Conservation (phyloP, 2,113 vertebrate genomes). For the Mustelus asterias region DNA sequence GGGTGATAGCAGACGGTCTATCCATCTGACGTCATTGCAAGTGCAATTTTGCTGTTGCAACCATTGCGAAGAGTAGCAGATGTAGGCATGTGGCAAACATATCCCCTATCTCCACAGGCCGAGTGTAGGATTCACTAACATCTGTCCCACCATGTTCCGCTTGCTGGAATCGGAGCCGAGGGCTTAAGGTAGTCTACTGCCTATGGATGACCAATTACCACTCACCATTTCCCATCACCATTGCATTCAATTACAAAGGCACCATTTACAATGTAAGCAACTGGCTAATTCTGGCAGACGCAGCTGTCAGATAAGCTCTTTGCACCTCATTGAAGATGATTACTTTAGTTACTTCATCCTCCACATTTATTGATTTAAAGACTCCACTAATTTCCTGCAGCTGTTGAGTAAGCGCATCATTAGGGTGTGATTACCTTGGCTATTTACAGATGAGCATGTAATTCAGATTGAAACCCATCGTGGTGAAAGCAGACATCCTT, state of each 20-base stretch:
- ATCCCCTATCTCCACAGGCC: too few relatives aligned
- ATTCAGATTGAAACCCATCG: background rate
- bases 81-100: too few relatives aligned
- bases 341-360: background rate
- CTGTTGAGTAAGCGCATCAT: background rate
- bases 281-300: background rate
- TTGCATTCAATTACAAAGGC: background rate
- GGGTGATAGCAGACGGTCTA: conserved; percentile 56
- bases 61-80: too few relatives aligned
- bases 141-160: too few relatives aligned
- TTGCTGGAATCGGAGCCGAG: too few relatives aligned
- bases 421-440: background rate
- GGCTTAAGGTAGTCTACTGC: background rate
- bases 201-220: background rate
- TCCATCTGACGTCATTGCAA: too few relatives aligned
- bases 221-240: background rate
- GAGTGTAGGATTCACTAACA: too few relatives aligned
- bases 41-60: too few relatives aligned
- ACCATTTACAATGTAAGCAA: background rate
- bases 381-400: background rate
- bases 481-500: too few relatives aligned
- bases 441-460: background rate
- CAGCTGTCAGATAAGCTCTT: background rate
- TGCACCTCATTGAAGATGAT: background rate
- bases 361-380: background rate